These are phyloP conservation scores for Sinosuthora webbiana DNA, from an alignment of 2,113 vertebrate species.

Conservation along the genomic window DNA sequence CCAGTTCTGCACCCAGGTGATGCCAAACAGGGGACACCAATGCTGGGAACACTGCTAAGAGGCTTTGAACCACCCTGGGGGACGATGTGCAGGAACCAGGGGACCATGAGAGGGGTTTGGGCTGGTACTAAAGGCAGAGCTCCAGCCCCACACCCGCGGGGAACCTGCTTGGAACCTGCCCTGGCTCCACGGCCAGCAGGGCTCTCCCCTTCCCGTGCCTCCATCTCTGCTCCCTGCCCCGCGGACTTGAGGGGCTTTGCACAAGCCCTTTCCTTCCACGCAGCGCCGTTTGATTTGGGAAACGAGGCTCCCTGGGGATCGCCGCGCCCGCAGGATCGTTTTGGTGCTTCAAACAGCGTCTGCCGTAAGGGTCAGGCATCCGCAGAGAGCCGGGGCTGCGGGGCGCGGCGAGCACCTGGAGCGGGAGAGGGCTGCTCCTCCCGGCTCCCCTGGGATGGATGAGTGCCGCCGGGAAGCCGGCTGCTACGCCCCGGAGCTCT, in stretches of 20 bases:
- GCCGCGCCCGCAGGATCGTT: background rate
- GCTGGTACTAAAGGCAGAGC: background rate
- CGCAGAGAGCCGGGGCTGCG: background rate
- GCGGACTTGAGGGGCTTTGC: background rate
- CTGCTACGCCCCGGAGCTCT: background rate
- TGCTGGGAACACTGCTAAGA: background rate
- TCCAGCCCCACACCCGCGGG: background rate
- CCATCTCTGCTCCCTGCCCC: background rate
- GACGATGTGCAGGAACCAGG: background rate
- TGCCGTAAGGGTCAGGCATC: constrained; percentile 18
- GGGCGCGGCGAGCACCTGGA: background rate
- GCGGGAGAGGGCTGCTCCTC: background rate
- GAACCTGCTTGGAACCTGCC: background rate
- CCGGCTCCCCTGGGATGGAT: background rate
- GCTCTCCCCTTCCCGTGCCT: background rate
- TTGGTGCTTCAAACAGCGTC: constrained; percentile 5
- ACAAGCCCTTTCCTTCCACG: background rate
- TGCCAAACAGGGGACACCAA: background rate
- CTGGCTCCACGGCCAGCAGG: fast-evolving
- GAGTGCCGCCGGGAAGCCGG: background rate
- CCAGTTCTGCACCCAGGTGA: background rate
- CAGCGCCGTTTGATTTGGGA: background rate
- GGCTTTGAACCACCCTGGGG: background rate
- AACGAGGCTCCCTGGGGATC: background rate
- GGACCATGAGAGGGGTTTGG: background rate